Percentiles rank a stretch among this genome's conserved stretches.
Evolutionary conservation across 92 coral and sea anemone species (phyloP).

Genomic region (Pocillopora meandrina): DNA sequence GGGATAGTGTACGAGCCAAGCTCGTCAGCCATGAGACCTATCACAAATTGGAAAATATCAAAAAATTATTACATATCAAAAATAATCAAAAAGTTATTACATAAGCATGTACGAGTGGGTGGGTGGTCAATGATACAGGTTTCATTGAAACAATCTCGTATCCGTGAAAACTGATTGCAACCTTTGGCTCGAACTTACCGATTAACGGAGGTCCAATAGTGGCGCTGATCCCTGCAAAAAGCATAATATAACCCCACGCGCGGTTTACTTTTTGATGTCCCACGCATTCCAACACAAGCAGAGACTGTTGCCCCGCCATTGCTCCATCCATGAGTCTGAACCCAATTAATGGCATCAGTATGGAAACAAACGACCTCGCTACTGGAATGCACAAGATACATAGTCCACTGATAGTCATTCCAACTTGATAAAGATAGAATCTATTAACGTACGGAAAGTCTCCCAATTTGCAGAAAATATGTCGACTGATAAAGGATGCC

Average conservation of each 20-base stretch:
- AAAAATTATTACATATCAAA: no score
- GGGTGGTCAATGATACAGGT: no score
- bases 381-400: constrained; percentile 27
- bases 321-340: constrained; percentile 67
- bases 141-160: no score
- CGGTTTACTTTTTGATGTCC: constrained; percentile 41
- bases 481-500: constrained; percentile 49
- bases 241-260: constrained; percentile 46
- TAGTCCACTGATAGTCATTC: constrained; percentile 40
- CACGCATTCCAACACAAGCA: constrained; percentile 51
- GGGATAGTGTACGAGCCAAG: constrained; percentile 43
- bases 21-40: constrained; percentile 49
- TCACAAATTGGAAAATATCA: no score
- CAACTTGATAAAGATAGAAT: constrained; percentile 52
- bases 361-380: constrained; percentile 36
- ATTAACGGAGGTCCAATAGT: constrained; percentile 47
- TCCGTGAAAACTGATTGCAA: no score
- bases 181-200: constrained; percentile 17
- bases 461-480: constrained; percentile 55
- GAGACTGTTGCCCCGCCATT: constrained; percentile 41
- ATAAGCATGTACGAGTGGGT: no score
- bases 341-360: constrained; percentile 37
- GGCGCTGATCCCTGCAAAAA: constrained; percentile 14
- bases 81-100: no score
- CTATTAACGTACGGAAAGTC: constrained; percentile 37